Percentiles rank a stretch among this genome's conserved stretches.
phyloP scores from a whole-genome alignment of 2,888 invertebrate species.

The Phyllotreta cruciferae region DNA sequence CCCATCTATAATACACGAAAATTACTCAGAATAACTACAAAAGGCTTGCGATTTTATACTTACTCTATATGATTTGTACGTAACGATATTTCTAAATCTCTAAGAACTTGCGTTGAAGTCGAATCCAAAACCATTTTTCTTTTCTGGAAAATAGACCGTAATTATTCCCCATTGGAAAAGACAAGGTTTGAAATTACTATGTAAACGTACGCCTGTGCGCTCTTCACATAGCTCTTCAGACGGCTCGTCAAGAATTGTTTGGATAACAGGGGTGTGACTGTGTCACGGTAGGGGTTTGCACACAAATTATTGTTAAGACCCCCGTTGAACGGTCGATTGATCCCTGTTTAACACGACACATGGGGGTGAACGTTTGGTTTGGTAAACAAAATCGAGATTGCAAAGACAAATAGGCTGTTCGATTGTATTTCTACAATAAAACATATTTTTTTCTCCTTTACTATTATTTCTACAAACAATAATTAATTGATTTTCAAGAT shows the following conservation, averaged over 20 bases:
- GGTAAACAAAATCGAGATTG: too few species aligned
- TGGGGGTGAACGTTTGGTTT: slow-evolving; percentile 2
- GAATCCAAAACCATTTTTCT: slow-evolving; percentile 96
- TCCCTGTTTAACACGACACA: slow-evolving; percentile 1
- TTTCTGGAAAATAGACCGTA: slow-evolving; percentile 76
- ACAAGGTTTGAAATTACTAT: neutral
- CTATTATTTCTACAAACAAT: too few species aligned
- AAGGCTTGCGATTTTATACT: slow-evolving; percentile 62
- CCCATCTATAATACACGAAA: slow-evolving; percentile 78
- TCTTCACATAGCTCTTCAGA: slow-evolving; percentile 22
- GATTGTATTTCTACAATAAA: neutral
- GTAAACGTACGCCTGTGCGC: neutral
- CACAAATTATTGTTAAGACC: slow-evolving; percentile 13
- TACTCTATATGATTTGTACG: slow-evolving; percentile 99
- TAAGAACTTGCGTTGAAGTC: slow-evolving; percentile 96
- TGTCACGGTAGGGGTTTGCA: slow-evolving; percentile 13
- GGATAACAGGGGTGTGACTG: slow-evolving; percentile 8
- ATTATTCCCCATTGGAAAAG: too few species aligned
- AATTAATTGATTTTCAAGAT: too few species aligned
- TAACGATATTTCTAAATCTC: slow-evolving; percentile 97
- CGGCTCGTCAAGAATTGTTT: neutral
- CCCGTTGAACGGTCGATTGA: slow-evolving; percentile 10
- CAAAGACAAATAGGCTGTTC: neutral
- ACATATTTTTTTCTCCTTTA: too few species aligned
- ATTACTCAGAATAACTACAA: neutral